Percentiles rank a stretch among this genome's conserved stretches.
These are phyloP conservation scores for Corydoras sp. DNA, from an alignment of 2,113 vertebrate genomes.

Conservation along the genomic window DNA sequence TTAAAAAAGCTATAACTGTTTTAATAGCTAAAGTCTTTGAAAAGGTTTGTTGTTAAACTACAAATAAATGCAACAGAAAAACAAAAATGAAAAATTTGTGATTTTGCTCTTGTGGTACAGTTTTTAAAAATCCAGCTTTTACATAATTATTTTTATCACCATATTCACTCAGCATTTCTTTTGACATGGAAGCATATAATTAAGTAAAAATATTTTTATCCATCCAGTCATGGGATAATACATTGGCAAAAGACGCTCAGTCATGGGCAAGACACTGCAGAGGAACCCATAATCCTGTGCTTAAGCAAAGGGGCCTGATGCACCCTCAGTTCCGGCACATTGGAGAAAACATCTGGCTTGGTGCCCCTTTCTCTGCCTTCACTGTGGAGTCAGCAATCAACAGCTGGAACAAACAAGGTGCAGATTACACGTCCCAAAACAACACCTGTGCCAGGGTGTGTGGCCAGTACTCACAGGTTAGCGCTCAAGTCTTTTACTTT, in stretches of 20 bases:
- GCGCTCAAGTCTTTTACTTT: not conserved
- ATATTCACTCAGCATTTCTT: no score
- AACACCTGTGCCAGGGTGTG: constrained; percentile 38
- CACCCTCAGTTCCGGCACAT: constrained; percentile 38
- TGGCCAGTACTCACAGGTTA: constrained; percentile 51
- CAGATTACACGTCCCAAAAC: constrained; percentile 28
- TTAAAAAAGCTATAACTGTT: no score
- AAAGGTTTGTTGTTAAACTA: no score
- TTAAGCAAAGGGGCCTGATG: constrained; percentile 13
- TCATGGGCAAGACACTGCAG: constrained; percentile 42
- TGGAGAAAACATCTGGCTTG: constrained; percentile 48
- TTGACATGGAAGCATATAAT: no score
- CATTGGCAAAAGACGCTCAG: constrained; percentile 43
- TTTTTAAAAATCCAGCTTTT: no score
- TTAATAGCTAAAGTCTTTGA: no score
- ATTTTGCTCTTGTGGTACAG: no score
- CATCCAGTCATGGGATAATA: constrained; percentile 45
- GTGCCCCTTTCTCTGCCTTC: constrained; percentile 29
- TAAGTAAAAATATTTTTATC: not conserved
- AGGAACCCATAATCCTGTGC: constrained; percentile 34
- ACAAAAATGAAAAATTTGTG: no score
- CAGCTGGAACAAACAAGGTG: constrained; percentile 36
- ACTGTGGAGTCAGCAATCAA: constrained; percentile 34
- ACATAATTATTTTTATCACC: no score
- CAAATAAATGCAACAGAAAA: no score